Conservation (phyloP, 2,113 vertebrate genomes). For the Mellivora capensis region DNA sequence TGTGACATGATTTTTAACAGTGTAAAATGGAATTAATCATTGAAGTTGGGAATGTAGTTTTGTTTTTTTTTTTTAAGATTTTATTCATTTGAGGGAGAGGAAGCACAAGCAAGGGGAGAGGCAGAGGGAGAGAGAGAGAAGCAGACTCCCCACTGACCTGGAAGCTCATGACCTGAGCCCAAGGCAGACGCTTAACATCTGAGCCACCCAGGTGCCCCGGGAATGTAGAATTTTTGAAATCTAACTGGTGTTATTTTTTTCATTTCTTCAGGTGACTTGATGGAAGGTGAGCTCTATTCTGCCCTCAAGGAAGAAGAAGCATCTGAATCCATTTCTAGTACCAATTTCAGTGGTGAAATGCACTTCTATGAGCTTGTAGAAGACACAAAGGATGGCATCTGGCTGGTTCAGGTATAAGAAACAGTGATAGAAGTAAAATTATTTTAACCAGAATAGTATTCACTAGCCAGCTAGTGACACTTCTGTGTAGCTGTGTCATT, state of each 20-base stretch:
- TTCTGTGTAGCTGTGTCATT: not conserved
- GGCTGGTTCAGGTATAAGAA: slow-evolving; percentile 94
- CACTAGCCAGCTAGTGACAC: not conserved
- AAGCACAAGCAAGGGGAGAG: not conserved
- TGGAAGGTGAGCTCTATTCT: slow-evolving; percentile 97
- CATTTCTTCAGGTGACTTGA: slow-evolving; percentile 89
- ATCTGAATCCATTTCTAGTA: slow-evolving; percentile 90
- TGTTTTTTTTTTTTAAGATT: not conserved
- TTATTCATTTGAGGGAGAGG: not conserved
- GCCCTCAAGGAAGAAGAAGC: slow-evolving; percentile 96
- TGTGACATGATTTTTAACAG: not conserved
- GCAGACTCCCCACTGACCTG: not conserved
- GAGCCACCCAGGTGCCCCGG: not conserved
- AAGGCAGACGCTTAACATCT: not conserved
- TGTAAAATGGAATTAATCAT: not conserved
- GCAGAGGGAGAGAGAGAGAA: not conserved
- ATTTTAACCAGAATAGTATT: slow-evolving; percentile 31
- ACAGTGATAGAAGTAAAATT: not conserved
- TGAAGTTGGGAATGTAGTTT: not conserved
- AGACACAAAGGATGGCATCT: slow-evolving; percentile 99
- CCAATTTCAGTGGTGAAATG: slow-evolving; percentile 97
- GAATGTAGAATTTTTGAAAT: not conserved
- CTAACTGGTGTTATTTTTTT: not conserved
- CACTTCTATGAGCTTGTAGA: slow-evolving; percentile 99
- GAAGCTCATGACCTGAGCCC: not conserved